Evolutionary conservation across 2,113 vertebrate genomes (phyloP).

Genomic region (Toxotes jaculatrix): DNA sequence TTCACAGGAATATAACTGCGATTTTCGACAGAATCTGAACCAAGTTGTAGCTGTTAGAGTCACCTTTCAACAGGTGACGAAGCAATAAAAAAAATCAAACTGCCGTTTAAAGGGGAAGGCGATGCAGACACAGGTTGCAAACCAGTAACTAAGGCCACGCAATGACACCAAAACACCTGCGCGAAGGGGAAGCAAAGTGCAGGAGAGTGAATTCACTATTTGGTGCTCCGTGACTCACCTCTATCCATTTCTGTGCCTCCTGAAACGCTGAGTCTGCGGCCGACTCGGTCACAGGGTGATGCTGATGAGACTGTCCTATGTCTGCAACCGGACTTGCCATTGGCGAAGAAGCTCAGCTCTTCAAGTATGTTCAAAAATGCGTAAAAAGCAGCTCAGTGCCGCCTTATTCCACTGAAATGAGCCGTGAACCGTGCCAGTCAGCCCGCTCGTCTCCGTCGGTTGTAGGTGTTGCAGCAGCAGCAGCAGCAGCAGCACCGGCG

Average conservation of each 20-base stretch:
- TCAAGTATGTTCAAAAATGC: background rate
- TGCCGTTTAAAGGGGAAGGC: background rate
- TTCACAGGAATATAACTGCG: rapidly evolving
- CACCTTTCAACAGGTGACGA: constrained; percentile 79
- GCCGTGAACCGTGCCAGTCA: constrained; percentile 12
- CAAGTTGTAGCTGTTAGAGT: background rate
- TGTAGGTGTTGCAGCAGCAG: constrained; percentile 63
- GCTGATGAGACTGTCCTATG: constrained; percentile 83
- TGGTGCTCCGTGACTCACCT: constrained; percentile 84
- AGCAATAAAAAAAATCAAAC: constrained; percentile 31
- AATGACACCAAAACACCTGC: constrained; percentile 39
- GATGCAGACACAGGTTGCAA: constrained; percentile 1
- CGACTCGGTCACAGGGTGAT: constrained; percentile 80
- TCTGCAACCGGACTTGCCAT: constrained; percentile 91
- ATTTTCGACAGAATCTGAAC: background rate
- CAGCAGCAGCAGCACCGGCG: constrained; percentile 64
- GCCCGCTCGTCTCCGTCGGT: background rate
- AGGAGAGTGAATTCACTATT: background rate
- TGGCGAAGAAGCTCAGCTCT: constrained; percentile 69
- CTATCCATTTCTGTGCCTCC: constrained; percentile 96
- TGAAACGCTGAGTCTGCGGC: constrained; percentile 87
- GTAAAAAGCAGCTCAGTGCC: constrained; percentile 16
- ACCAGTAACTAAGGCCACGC: constrained; percentile 27
- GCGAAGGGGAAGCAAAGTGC: background rate
- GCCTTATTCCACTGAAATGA: constrained; percentile 41